A percentile compares a stretch with the other conserved stretches of the same genome.
Evolutionary conservation across 2,797 vertebrate genomes (phyloP).

Genomic region (Perodicticus potto): DNA sequence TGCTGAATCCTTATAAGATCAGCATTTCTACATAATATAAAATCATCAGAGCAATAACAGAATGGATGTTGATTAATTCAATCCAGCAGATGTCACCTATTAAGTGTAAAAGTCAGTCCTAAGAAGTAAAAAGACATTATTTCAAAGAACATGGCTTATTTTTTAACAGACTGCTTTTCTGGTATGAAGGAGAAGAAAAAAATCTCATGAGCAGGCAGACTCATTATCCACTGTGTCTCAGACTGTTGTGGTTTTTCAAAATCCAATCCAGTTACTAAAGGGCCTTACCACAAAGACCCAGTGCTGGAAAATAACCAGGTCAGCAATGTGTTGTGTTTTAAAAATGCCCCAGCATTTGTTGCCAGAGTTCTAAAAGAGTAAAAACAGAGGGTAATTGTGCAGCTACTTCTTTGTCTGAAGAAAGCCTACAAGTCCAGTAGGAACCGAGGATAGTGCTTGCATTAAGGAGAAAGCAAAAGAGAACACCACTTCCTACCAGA

Average conservation of each 20-base stretch:
- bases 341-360: background rate
- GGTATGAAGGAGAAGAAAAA: background rate
- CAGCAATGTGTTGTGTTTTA: conserved; percentile 34
- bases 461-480: background rate
- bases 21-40: conserved; percentile 21
- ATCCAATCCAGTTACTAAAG: conserved; percentile 52
- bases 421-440: background rate
- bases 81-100: background rate
- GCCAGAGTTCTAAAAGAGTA: conserved; percentile 44
- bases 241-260: conserved; percentile 34
- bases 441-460: background rate
- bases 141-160: conserved; percentile 53
- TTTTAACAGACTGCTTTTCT: conserved; percentile 57
- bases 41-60: conserved; percentile 11
- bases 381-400: conserved; percentile 33
- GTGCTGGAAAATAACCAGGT: conserved; percentile 61
- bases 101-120: background rate
- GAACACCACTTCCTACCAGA: conserved; percentile 31
- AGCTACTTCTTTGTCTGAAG: conserved; percentile 37
- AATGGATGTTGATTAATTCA: background rate
- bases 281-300: conserved; percentile 35
- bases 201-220: background rate
- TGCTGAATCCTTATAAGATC: background rate
- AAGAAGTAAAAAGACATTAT: conserved; percentile 36
- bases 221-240: conserved; percentile 50